Evolutionary conservation across 2,797 vertebrate genomes (phyloP).

Genomic region (Hydrophis major): DNA sequence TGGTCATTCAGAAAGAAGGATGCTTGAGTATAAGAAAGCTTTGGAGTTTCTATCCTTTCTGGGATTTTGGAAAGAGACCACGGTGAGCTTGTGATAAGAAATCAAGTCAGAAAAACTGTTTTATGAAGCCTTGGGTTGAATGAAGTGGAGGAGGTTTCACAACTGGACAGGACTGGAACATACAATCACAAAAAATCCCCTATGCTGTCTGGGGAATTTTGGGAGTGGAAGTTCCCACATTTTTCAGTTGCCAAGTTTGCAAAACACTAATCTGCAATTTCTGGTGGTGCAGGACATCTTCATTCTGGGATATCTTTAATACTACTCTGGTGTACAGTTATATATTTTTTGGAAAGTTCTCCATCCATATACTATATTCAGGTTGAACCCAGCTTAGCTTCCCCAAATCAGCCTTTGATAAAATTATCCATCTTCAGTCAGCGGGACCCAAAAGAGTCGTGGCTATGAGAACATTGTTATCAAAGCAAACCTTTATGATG

Average conservation of each 20-base stretch:
- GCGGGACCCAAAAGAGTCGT: not conserved
- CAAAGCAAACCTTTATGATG: not conserved
- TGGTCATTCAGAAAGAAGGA: not conserved
- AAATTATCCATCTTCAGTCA: no score
- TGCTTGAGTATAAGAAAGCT: not conserved
- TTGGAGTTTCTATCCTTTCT: not conserved
- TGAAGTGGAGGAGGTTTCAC: not conserved
- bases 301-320: no score
- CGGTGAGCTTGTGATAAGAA: conserved; percentile 3
- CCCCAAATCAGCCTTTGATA: no score
- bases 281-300: no score
- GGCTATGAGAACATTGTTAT: not conserved
- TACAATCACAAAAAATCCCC: not conserved
- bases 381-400: not conserved
- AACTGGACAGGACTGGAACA: not conserved
- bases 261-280: not conserved
- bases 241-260: not conserved
- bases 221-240: not conserved
- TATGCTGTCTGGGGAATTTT: not conserved
- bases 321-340: not conserved
- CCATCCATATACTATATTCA: not conserved
- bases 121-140: not conserved
- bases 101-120: not conserved
- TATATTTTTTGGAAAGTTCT: not conserved
- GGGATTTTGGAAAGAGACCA: not conserved